Percentiles rank a stretch among this genome's conserved stretches.
phyloP scores from a whole-genome alignment of 2,113 vertebrate genomes.

The Phodopus roborovskii region DNA sequence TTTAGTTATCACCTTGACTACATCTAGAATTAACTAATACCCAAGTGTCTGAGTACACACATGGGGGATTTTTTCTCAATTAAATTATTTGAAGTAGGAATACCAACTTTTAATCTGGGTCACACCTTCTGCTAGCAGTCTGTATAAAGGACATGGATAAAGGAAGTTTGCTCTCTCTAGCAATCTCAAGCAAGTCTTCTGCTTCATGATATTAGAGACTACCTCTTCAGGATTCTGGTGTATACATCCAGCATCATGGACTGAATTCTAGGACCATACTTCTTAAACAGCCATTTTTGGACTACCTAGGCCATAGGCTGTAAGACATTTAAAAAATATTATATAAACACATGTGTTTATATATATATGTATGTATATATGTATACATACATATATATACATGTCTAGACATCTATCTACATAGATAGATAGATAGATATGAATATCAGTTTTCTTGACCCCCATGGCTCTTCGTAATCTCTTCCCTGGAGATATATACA shows the following conservation, averaged over 20 bases:
- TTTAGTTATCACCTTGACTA: not conserved
- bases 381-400: not conserved
- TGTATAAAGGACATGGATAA: not conserved
- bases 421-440: not conserved
- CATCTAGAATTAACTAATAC: not conserved
- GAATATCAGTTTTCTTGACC: not conserved
- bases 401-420: too few relatives aligned
- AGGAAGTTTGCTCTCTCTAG: not conserved
- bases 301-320: not conserved
- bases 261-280: not conserved
- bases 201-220: not conserved
- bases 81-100: not conserved
- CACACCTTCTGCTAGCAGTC: not conserved
- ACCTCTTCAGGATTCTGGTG: not conserved
- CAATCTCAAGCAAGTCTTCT: too few relatives aligned
- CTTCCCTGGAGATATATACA: not conserved
- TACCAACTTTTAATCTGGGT: not conserved
- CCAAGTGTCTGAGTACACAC: not conserved
- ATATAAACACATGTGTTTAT: not conserved
- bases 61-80: not conserved
- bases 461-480: not conserved
- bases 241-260: not conserved
- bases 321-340: too few relatives aligned
- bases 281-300: not conserved
- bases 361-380: not conserved